Evolutionary conservation across 2,888 invertebrate genomes (phyloP), one percentile per base, ranked within the genome.

Genomic region (Pristionchus entomophagus): DNA sequence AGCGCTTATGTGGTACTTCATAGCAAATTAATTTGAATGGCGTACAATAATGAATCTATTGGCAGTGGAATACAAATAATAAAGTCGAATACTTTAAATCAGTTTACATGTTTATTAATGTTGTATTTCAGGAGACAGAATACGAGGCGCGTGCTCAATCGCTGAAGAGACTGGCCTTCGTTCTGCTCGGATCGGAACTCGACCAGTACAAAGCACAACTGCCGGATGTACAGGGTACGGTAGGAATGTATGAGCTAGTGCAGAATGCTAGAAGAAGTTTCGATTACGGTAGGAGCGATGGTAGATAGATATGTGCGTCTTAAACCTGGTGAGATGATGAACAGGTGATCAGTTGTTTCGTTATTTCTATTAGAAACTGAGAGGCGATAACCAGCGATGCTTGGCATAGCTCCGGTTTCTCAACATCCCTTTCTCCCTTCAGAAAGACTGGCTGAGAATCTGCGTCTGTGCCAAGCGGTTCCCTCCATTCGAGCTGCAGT

Each of bases 391-490:
- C 45, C 45, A 10, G 45, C 14, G 45, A 45, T 45, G 14, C 6
- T 45, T 14, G 8, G 45, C 6, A 6, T 45, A 6, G 45, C 8
- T 10, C 45, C 45, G 8, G 14, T 45, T 14, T 45, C 22, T 56
- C 56, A 14, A 56, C 6, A 56, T 45, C 29, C 38, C 38, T n/a
- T n/a, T n/a, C n/a, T 59, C 17, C 91, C 65, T 92, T 77, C 94
- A 97, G 97, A 97, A 94, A 96, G 97, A 94, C 94, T 97, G 87
- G 96, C 97, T 5, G 97, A 96, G 92, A 96, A 96, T 94, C 95
- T 97, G 89, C 95, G 97, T 78, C 94, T 96, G 89, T 95, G 96
- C 32, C 96, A 96, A 90, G 88, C 88, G 17, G 96, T 96, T 2
- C 95, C 95, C 2, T 88, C 91, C 26, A 96, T 97, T 73, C 96